These are phyloP conservation scores for Tenthredo mesomela DNA, from an alignment of 2,888 invertebrate species.

Conservation along the genomic window DNA sequence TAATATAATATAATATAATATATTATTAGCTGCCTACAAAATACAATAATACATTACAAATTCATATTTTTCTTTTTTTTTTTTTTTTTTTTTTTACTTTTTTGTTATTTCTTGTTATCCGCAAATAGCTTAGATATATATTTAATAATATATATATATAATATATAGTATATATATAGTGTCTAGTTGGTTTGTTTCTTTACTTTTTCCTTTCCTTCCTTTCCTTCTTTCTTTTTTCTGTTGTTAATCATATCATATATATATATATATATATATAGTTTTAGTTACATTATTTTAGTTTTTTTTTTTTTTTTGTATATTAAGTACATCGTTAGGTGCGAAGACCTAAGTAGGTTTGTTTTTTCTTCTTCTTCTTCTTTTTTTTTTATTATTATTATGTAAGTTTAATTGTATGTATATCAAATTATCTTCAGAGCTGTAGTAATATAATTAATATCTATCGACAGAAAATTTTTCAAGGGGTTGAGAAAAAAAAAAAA, in stretches of 20 bases:
- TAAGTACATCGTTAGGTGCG: constrained; percentile 71
- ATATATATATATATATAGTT: no score
- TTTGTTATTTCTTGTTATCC: constrained; percentile 61
- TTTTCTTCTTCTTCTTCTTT: neutral
- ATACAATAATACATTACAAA: constrained; percentile 71
- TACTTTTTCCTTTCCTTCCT: neutral
- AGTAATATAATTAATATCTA: neutral
- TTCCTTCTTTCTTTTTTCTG: constrained; percentile 55
- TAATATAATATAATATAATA: constrained; percentile 57
- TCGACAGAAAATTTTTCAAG: no score
- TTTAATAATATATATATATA: constrained; percentile 63
- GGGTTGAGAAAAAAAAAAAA: no score
- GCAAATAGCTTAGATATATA: constrained; percentile 71
- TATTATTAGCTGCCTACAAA: constrained; percentile 70
- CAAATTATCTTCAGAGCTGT: constrained; percentile 13
- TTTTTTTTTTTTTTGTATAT: constrained; percentile 49
- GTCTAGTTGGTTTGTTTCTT: constrained; percentile 27
- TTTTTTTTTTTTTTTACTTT: constrained; percentile 53
- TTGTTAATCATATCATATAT: constrained; percentile 48
- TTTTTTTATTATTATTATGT: neutral
- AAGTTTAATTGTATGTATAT: constrained; percentile 8
- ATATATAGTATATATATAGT: constrained; percentile 56
- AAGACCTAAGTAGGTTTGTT: constrained; percentile 55
- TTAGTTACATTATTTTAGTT: constrained; percentile 54
- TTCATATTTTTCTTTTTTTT: constrained; percentile 56